Evolutionary conservation across 2,888 invertebrate species (phyloP), one percentile per base, ranked within the genome.

Genomic region (Athalia rosae): DNA sequence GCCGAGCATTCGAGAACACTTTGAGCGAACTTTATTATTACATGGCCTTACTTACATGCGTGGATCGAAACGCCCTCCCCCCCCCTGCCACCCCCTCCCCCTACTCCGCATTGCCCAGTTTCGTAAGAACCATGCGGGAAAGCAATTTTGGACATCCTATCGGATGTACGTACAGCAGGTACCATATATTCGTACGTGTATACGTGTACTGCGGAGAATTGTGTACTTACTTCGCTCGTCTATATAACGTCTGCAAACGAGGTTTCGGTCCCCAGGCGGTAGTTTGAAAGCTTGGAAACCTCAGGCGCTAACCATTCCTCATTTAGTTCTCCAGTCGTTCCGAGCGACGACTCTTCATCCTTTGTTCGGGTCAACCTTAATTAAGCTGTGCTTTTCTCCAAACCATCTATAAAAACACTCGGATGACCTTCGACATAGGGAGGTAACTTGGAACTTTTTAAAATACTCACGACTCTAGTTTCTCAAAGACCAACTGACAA

Each of bases 231-330:
- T 71, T 43, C 43, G 71, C 43, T 13, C 71, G 58, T 28, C 45
- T 71, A 69, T 28, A 8, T 53, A n/a, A 53, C 43, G 13, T 43
- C 48, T n/a, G 50, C 61, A 28, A 28, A 28, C 78, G 48, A 28
- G 67, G 73, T 63, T 48, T 76, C 64, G 15, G 77, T 84, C 84
- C 84, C 84, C 82, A 82, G 84, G 78, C 82, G 79, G 79, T 80
- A 82, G 77, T 85, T 69, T 28, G 28, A 28, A 28, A 28, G 28
- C 28, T 28, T 58, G 47, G 59, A 59, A 59, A 66, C 69, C 74
- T 74, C 74, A 50, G 61, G 41, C 61, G n/a, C 47, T 45, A 15
- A 58, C 56, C 28, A 58, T 13, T 58, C n/a, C 58, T 41, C 71
- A 71, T 58, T 58, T 67, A 28, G 28, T 28, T 53, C 67, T 67